phyloP scores from a whole-genome alignment of 2,113 vertebrate genomes.

The Pandion haliaetus region DNA sequence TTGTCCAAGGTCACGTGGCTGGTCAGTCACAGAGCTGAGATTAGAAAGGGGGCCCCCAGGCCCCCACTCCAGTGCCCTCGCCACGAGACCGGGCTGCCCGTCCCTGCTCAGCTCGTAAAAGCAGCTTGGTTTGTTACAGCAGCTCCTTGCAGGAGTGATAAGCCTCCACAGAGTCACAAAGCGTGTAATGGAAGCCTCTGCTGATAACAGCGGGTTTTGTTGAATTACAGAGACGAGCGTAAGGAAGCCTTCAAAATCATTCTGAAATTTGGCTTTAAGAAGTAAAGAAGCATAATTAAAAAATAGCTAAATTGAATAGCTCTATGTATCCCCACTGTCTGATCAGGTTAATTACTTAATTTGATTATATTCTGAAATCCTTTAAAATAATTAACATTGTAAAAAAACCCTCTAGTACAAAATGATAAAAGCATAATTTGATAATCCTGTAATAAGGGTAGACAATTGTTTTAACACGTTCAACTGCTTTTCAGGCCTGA shows the following conservation, averaged over 20 bases:
- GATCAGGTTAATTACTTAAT: constrained; percentile 32
- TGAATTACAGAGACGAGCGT: neutral
- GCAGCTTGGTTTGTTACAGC: neutral
- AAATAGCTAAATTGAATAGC: constrained; percentile 9
- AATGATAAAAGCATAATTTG: constrained; percentile 17
- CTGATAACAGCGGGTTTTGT: neutral
- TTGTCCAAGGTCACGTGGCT: neutral
- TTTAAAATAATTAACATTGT: constrained; percentile 38
- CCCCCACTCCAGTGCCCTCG: neutral
- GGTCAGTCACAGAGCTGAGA: neutral
- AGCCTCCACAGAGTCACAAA: neutral
- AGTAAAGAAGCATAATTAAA: constrained; percentile 4
- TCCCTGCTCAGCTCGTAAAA: fast-evolving
- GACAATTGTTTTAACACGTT: constrained; percentile 50
- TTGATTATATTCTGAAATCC: constrained; percentile 41
- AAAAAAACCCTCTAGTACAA: neutral
- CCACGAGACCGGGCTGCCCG: neutral
- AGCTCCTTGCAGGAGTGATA: neutral
- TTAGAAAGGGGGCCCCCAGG: neutral
- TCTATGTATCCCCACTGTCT: neutral
- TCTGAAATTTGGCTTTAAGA: constrained; percentile 3
- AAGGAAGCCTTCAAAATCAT: neutral
- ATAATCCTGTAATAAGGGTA: constrained; percentile 11
- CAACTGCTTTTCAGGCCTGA: constrained; percentile 30
- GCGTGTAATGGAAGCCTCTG: neutral